These are phyloP conservation scores for Neotoma lepida DNA, from an alignment of 2,113 vertebrate species.

Conservation along the genomic window DNA sequence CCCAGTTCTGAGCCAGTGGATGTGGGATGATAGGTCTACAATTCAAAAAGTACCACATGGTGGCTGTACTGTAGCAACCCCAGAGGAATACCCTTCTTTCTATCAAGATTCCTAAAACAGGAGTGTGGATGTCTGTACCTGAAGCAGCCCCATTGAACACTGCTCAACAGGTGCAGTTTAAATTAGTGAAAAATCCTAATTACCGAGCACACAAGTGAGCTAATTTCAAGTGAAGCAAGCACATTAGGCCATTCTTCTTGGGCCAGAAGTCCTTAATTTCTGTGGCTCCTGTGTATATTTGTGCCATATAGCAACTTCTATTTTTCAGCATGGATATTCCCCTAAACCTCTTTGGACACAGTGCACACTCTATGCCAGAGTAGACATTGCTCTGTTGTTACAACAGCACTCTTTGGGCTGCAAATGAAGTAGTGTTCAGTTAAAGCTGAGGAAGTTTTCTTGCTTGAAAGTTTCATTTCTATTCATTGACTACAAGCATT, in stretches of 20 bases:
- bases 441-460: conserved; percentile 33
- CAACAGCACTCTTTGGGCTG: background rate
- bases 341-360: conserved; percentile 32
- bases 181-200: background rate
- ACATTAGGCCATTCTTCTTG: background rate
- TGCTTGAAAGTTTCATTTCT: conserved; percentile 44
- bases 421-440: conserved; percentile 44
- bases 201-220: conserved; percentile 25
- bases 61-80: background rate
- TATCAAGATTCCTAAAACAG: background rate
- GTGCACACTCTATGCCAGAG: background rate
- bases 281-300: conserved; percentile 18
- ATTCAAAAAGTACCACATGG: background rate
- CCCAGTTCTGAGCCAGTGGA: background rate
- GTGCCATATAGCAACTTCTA: conserved; percentile 33
- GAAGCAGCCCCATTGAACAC: background rate
- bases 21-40: background rate
- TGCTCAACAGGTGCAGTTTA: background rate
- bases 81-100: background rate
- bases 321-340: background rate
- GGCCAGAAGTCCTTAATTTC: conserved; percentile 25
- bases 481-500: background rate
- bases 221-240: too few species aligned
- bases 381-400: conserved; percentile 4
- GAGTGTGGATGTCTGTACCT: background rate